Conservation (phyloP, 2,113 vertebrate genomes). For the Craseonycteris thonglongyai region DNA sequence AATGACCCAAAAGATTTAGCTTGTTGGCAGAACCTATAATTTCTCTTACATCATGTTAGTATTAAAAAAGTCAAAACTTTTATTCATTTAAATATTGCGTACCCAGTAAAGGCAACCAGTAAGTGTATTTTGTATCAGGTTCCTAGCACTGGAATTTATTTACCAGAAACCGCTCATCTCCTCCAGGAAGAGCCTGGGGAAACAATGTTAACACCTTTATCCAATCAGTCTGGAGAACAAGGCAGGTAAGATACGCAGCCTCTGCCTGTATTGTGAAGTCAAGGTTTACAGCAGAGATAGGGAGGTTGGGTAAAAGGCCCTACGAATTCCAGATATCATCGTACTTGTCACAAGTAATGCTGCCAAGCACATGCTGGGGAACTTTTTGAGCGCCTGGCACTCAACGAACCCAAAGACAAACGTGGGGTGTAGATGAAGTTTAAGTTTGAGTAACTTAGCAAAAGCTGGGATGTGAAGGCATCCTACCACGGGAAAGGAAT, state of each 20-base stretch:
- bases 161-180: background rate
- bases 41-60: background rate
- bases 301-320: background rate
- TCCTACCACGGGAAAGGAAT: accelerated
- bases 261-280: accelerated
- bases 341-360: background rate
- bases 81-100: background rate
- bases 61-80: background rate
- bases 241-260: accelerated
- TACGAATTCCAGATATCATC: background rate
- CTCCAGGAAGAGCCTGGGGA: background rate
- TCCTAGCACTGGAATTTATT: background rate
- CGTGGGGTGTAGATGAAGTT: background rate
- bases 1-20: background rate
- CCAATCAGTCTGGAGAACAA: background rate
- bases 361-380: too few relatives aligned
- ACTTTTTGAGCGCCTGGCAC: accelerated
- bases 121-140: background rate
- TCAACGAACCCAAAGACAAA: accelerated
- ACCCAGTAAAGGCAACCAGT: background rate
- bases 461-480: background rate
- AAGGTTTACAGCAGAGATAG: accelerated
- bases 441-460: background rate
- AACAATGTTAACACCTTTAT: too few relatives aligned
- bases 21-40: background rate